Evolutionary conservation across 2,888 invertebrate genomes (phyloP).

Genomic region (Synergus japonicus): DNA sequence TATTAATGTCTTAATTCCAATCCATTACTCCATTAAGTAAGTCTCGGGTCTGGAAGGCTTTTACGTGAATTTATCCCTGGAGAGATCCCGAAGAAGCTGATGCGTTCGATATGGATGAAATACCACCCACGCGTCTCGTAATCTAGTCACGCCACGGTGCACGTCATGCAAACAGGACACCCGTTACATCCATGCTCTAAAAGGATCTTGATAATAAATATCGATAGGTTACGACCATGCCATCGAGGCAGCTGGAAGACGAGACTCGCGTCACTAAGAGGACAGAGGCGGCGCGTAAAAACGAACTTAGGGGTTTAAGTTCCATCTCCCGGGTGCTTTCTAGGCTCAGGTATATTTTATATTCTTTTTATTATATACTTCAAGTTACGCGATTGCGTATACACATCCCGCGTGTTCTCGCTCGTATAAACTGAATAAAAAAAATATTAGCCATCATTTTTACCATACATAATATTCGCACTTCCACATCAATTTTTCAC

Average conservation of each 20-base stretch:
- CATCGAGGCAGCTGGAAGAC: slow-evolving; percentile 45
- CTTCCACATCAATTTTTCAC: not conserved
- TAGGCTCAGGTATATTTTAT: slow-evolving; percentile 35
- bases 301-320: slow-evolving; percentile 47
- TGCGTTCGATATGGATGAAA: not conserved
- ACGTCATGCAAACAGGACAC: slow-evolving; percentile 22
- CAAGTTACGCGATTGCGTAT: slow-evolving; percentile 13
- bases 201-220: slow-evolving; percentile 66
- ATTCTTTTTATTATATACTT: slow-evolving; percentile 16
- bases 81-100: slow-evolving; percentile 4
- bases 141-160: slow-evolving; percentile 2
- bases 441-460: slow-evolving; percentile 14
- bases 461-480: slow-evolving; percentile 18
- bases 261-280: not conserved
- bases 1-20: no score
- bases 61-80: not conserved
- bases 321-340: slow-evolving; percentile 51
- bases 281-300: slow-evolving; percentile 42
- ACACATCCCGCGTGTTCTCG: not conserved
- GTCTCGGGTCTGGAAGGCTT: not conserved
- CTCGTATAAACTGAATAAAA: slow-evolving; percentile 19
- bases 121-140: slow-evolving; percentile 17
- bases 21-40: no score
- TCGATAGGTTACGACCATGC: slow-evolving; percentile 64
- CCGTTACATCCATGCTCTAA: slow-evolving; percentile 51